Percentiles rank a stretch among this genome's conserved stretches.
These are phyloP conservation scores for Phrynosoma blainvillii DNA, from an alignment of 2,113 vertebrate genomes.

Conservation along the genomic window DNA sequence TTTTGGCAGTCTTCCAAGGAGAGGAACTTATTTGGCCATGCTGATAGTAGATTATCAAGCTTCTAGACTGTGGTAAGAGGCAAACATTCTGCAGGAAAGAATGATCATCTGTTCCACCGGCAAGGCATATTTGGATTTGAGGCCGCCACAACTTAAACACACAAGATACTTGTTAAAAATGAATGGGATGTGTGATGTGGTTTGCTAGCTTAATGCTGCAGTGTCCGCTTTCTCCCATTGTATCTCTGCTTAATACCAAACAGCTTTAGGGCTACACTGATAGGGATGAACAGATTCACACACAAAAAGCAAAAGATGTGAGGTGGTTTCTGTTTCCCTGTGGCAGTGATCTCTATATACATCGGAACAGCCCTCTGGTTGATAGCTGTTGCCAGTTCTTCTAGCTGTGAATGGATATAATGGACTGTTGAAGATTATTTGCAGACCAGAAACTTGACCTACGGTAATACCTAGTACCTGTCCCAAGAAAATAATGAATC, in stretches of 20 bases:
- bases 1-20: slow-evolving; percentile 74
- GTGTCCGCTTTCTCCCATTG: slow-evolving; percentile 45
- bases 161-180: slow-evolving; percentile 71
- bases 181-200: slow-evolving; percentile 56
- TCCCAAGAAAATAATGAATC: rapidly evolving
- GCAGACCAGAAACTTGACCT: background rate
- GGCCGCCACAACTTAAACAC: slow-evolving; percentile 53
- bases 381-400: background rate
- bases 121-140: slow-evolving; percentile 42
- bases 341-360: background rate
- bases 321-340: background rate
- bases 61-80: slow-evolving; percentile 50
- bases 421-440: background rate
- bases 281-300: background rate
- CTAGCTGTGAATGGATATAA: background rate
- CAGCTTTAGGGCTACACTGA: slow-evolving; percentile 44
- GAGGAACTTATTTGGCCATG: slow-evolving; percentile 66
- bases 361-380: background rate
- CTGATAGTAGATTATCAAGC: slow-evolving; percentile 66
- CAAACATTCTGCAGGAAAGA: slow-evolving; percentile 63
- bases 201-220: slow-evolving; percentile 40
- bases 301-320: background rate
- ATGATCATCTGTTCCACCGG: slow-evolving; percentile 57
- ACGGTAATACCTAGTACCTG: background rate
- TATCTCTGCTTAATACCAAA: slow-evolving; percentile 42